phyloP scores from a whole-genome alignment of 92 coral and sea anemone species.

The Actinernus sp. region DNA sequence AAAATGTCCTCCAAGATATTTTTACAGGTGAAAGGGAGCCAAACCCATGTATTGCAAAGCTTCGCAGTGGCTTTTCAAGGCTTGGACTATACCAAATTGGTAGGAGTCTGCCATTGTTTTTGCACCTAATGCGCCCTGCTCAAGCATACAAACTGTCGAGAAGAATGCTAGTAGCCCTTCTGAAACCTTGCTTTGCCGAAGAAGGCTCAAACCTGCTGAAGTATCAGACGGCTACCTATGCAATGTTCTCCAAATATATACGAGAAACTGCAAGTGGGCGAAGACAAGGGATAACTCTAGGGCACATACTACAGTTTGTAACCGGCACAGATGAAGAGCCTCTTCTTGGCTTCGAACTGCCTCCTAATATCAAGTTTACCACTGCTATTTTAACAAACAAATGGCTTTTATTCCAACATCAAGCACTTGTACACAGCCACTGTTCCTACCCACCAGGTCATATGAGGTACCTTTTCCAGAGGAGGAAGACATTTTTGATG shows the following conservation, averaged over 20 bases:
- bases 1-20: conserved; percentile 52
- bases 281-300: conserved; percentile 46
- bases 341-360: conserved; percentile 38
- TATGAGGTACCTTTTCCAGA: not conserved
- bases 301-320: conserved; percentile 62
- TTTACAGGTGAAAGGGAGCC: conserved; percentile 36
- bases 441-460: conserved; percentile 14
- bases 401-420: conserved; percentile 18
- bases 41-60: conserved; percentile 3
- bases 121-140: too few relatives aligned
- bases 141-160: too few relatives aligned
- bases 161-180: conserved; percentile 43
- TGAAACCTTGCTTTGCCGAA: conserved; percentile 70
- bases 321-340: too few relatives aligned
- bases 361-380: conserved; percentile 27
- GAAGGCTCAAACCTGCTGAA: conserved; percentile 69
- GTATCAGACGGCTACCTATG: conserved; percentile 54
- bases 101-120: too few relatives aligned
- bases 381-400: too few relatives aligned
- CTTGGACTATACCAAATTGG: conserved; percentile 61
- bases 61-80: conserved; percentile 9
- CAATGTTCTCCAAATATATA: conserved; percentile 55
- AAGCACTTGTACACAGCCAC: too few relatives aligned
- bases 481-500: too few relatives aligned
- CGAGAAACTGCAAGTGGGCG: conserved; percentile 67